Evolutionary conservation across 2,797 vertebrate genomes (phyloP).

Genomic region (Emydoidea blandingii): DNA sequence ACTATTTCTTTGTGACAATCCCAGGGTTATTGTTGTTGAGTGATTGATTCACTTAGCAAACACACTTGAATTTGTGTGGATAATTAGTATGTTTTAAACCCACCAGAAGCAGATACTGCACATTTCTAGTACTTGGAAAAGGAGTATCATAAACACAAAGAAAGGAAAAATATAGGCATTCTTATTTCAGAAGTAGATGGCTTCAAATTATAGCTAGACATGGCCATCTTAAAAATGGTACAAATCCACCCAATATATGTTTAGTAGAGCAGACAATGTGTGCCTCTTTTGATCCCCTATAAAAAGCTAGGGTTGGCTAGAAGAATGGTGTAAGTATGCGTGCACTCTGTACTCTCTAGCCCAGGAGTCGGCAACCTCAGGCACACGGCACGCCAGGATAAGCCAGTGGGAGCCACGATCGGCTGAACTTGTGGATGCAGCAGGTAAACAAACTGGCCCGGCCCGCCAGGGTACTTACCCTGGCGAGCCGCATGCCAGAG

Average conservation of each 20-base stretch:
- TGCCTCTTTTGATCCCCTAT: not conserved
- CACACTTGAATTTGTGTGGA: slow-evolving; percentile 47
- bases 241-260: not conserved
- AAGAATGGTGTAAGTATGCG: not conserved
- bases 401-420: too few relatives aligned
- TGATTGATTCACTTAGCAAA: slow-evolving; percentile 63
- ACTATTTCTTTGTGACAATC: slow-evolving; percentile 60
- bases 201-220: not conserved
- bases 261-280: not conserved
- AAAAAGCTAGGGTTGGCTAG: not conserved
- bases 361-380: too few relatives aligned
- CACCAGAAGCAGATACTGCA: not conserved
- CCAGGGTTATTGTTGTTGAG: slow-evolving; percentile 22
- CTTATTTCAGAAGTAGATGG: not conserved
- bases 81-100: slow-evolving; percentile 60
- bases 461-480: too few relatives aligned
- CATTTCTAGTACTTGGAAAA: not conserved
- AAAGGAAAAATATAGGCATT: not conserved
- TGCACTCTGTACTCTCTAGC: not conserved
- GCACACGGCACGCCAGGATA: too few relatives aligned
- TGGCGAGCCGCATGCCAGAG: too few relatives aligned
- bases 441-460: too few relatives aligned
- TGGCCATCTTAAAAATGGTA: not conserved
- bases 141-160: not conserved
- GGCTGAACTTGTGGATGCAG: too few relatives aligned